Conservation (phyloP, 2,888 invertebrate species). For the Nomada flava region DNA sequence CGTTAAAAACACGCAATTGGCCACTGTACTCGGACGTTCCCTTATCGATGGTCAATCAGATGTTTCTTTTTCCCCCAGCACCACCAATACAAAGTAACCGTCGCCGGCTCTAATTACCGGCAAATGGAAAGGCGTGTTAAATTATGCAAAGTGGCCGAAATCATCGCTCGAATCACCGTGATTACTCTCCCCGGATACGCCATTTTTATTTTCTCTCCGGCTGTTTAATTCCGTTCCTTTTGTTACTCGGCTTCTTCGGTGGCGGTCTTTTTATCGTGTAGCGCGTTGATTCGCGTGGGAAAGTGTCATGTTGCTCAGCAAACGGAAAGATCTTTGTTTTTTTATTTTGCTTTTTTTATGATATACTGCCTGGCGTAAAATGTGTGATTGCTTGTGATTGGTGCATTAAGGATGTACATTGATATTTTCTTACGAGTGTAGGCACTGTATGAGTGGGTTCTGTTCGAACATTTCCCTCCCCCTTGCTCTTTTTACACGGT, state of each 20-base stretch:
- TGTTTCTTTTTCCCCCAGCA: neutral
- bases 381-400: constrained; percentile 10
- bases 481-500: neutral
- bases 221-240: constrained; percentile 11
- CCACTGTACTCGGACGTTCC: constrained; percentile 1
- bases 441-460: neutral
- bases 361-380: neutral
- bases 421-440: constrained; percentile 8
- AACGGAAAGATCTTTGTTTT: constrained; percentile 16
- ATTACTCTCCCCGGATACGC: constrained; percentile 10
- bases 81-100: constrained; percentile 31
- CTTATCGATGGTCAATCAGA: constrained; percentile 32
- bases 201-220: constrained; percentile 18
- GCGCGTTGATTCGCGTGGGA: constrained; percentile 27
- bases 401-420: neutral
- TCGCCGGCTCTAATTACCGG: constrained; percentile 31
- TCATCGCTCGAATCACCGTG: constrained; percentile 16
- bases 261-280: neutral
- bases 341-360: neutral
- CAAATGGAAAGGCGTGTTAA: constrained; percentile 26
- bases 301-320: neutral
- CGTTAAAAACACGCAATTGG: constrained; percentile 1
- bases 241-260: neutral
- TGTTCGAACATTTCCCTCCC: neutral
- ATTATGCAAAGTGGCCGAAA: constrained; percentile 32